Base-by-base conservation (phyloP, 2,888 invertebrate genomes). In the Coenonympha glycerion region DNA sequence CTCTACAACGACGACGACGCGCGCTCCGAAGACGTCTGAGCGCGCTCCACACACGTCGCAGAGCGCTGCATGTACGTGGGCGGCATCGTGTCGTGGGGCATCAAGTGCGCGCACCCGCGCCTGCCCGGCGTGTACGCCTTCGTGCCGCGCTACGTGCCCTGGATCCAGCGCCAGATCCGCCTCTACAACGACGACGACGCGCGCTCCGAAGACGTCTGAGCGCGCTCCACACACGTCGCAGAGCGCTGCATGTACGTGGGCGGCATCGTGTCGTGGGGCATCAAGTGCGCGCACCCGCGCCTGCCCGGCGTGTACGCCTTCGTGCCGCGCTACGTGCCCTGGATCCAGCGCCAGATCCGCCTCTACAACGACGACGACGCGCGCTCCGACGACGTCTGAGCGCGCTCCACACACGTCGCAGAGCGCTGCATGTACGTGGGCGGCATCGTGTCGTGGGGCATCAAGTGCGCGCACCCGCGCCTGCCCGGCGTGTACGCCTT, bases 51-150 rank as follows among this genome's bases (percentile, higher is more conserved):
- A n/a, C n/a, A n/a, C n/a, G n/a, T n/a, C n/a, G n/a, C n/a, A n/a
- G n/a, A n/a, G 55, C 72, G 73, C 46, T 6, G 31, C 2, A 69
- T 73, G 34, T 69, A 0, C 15, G 71, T 34, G 62, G 71, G 26
- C 68, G 65, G 63, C 56, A 50, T 6, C 53, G 49, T 11, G 51
- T 48, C 19, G 34, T 52, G 24, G 48, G 50, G 95, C 56, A 94
- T 95, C 66, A 94, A 94, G 87, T 95, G 95, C 69, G 95, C 95
- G 0, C 94, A 95, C 71, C 95, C 95, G 3, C 92, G 93, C 57
- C 84, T 95, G 44, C 95, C 95, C 0, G 95, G 95, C 13, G 94
- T 95, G 19, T 95, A 95, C 77, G 95, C 95, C 2, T 95, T 94
- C 74, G 95, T 95, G 11, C 93, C 94, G 42, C 92, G 91, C 69